phyloP scores from a whole-genome alignment of 2,797 vertebrate species.

The Parambassis ranga region DNA sequence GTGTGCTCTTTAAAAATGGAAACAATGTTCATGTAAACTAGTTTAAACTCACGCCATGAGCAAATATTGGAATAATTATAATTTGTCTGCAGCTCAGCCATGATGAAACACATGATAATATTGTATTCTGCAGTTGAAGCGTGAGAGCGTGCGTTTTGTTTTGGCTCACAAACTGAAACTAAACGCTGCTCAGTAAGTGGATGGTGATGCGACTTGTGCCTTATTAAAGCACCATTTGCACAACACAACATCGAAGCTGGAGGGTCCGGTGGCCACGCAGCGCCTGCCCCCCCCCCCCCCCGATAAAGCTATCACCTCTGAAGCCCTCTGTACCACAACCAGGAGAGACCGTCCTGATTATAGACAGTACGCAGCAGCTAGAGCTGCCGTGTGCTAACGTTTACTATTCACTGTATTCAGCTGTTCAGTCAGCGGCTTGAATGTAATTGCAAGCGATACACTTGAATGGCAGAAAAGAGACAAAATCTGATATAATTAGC shows the following conservation, averaged over 20 bases:
- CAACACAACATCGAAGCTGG: constrained; percentile 28
- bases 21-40: too few relatives aligned
- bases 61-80: too few relatives aligned
- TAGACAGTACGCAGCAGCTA: neutral
- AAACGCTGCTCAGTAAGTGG: constrained; percentile 2
- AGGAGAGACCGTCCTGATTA: neutral
- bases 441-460: neutral
- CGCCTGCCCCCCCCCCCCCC: constrained; percentile 15
- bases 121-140: constrained; percentile 1
- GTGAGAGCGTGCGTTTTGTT: constrained; percentile 2
- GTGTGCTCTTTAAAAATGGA: too few relatives aligned
- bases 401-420: neutral
- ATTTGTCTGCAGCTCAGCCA: too few relatives aligned
- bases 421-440: neutral
- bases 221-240: constrained; percentile 61
- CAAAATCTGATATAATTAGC: neutral
- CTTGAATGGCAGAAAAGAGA: neutral
- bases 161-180: neutral
- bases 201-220: constrained; percentile 29
- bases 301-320: neutral
- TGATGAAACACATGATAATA: constrained; percentile 1
- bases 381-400: neutral
- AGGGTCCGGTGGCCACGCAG: constrained; percentile 4
- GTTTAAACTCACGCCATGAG: too few relatives aligned
- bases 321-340: constrained; percentile 12